Conservation (phyloP, 2,113 vertebrate species). For the Raja brachyura region DNA sequence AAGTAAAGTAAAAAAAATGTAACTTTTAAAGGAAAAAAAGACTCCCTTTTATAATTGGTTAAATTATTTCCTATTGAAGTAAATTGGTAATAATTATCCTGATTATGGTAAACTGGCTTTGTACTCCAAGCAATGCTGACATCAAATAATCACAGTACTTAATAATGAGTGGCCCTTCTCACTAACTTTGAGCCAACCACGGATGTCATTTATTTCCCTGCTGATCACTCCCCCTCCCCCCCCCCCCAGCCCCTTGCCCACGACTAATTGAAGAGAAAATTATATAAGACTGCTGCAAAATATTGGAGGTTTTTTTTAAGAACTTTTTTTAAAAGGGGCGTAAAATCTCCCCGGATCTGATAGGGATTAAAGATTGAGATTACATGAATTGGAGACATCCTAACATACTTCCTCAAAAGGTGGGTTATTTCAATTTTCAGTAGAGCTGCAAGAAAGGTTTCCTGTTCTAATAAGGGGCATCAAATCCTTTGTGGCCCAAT, state of each 20-base stretch:
- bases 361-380: background rate
- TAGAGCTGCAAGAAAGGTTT: background rate
- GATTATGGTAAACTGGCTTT: background rate
- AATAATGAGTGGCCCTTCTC: background rate
- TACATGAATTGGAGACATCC: background rate
- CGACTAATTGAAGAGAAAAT: background rate
- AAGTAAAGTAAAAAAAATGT: too few relatives aligned
- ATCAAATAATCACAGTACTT: background rate
- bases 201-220: background rate
- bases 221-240: too few relatives aligned
- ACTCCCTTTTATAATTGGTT: background rate
- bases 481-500: background rate
- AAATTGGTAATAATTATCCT: slow-evolving; percentile 12
- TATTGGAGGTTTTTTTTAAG: background rate
- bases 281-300: background rate
- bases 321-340: too few relatives aligned
- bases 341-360: background rate
- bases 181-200: background rate
- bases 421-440: background rate
- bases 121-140: background rate
- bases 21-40: too few relatives aligned
- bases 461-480: background rate
- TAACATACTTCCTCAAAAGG: background rate
- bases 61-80: background rate
- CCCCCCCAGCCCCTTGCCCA: too few relatives aligned